Evolutionary conservation across 1,140 invertebrate genomes (phyloP), one percentile per base, ranked within the genome.

Genomic region (Drosophila trapezifrons): DNA sequence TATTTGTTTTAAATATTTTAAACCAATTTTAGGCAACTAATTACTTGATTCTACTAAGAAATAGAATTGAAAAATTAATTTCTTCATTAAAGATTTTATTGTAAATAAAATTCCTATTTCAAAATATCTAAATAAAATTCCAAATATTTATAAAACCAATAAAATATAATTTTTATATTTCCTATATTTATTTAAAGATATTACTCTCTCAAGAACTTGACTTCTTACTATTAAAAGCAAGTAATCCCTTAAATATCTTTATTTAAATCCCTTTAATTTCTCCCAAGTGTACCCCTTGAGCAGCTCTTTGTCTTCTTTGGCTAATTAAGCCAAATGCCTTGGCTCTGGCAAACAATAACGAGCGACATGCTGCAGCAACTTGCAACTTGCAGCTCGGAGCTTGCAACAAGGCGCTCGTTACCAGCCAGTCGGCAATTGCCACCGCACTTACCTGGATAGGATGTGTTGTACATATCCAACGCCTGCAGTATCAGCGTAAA

Each of bases 401-500:
- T 67, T 22, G 43, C 70, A 70, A 59, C 78, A 73, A 54, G 49
- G 45, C 51, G 45, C 13, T n/a, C 15, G 25, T n/a, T 17, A 17
- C 49, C 55, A 38, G 55, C 73, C 70, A 62, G 67, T 40, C 62
- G 46, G 57, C 78, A 78, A 80, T 89, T 89, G 84, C 84, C 70
- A 89, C 84, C 80, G 84, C 84, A 91, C 91, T 95, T 92, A 96
- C 95, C 94, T 86, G 95, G 93, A 82, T 94, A 93, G 59, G 95
- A 94, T 85, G 94, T 94, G 91, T 95, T 95, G 92, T 93, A 94
- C 93, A 96, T 95, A 93, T 98, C 96, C 93, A 96, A 95, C 65
- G 97, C 97, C 93, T 98, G 97, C 76, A 98, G 94, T 75, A 98
- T 97, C 87, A 98, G 93, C 78, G 97, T 97, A 93, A 98, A 98